Evolutionary conservation across 2,888 invertebrate species (phyloP), one percentile per base, ranked within the genome.

Genomic region (Nebria brevicollis): DNA sequence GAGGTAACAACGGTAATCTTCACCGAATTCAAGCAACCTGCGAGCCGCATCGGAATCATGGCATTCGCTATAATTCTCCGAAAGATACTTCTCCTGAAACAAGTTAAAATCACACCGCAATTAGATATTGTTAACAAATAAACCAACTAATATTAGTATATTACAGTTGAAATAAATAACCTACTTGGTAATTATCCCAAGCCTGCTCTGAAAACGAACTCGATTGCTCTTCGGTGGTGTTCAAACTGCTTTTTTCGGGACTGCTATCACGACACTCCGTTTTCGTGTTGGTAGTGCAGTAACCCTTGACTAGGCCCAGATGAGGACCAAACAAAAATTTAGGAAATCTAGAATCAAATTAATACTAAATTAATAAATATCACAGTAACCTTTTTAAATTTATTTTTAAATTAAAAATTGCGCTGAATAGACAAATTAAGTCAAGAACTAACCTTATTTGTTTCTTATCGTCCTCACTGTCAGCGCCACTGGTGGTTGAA

Each of bases 141-240:
- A 5, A n/a, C 6, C n/a, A 2, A 66, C 13, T 13, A 66, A 20
- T 20, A 20, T 20, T 20, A 6, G 25, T 5, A 66, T 66, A 13
- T 66, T 11, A 54, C 2, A 3, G 13, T 25, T 13, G 20, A 66
- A 15, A 66, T 66, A 66, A 5, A 25, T 54, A 26, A 77, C 83
- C 78, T 86, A 95, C 96, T 93, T 96, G 97, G 91, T 97, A 98
- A 89, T 95, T 96, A 89, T 98, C 98, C 98, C 98, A 98, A 74
- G 97, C 96, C 86, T 96, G 95, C 88, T 97, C 97, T 0, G 96
- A 96, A 88, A 96, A 94, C n/a, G 93, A 93, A 86, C 95, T 96
- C 86, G 94, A 94, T 84, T 94, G 94, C 86, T 94, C 94, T 87
- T 95, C 95, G 0, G 93, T 92, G 0, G 92, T 92, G 83, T 90